These are phyloP conservation scores for Neodontobutis hainanensis DNA, from an alignment of 2,113 vertebrate genomes.

Conservation along the genomic window DNA sequence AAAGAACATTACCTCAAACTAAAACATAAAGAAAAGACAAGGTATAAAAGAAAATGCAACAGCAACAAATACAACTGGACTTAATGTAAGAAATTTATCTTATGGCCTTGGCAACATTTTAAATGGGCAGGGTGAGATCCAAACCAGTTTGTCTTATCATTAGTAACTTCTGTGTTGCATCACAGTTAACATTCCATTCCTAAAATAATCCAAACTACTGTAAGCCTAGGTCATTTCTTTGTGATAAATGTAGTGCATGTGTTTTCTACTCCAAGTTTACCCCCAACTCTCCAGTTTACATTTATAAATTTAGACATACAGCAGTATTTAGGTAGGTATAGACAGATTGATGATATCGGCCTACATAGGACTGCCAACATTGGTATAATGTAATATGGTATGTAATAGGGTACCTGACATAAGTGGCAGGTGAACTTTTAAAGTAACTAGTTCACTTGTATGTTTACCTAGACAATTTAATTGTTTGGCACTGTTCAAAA, in stretches of 20 bases:
- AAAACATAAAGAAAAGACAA: neutral
- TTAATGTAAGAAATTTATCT: no score
- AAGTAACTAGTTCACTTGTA: no score
- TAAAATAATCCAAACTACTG: conserved; percentile 27
- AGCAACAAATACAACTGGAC: neutral
- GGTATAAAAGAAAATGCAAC: neutral
- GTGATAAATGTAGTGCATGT: neutral
- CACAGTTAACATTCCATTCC: conserved; percentile 59
- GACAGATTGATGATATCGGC: no score
- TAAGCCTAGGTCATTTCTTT: conserved; percentile 24
- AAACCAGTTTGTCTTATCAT: conserved; percentile 23
- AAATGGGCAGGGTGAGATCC: conserved; percentile 7
- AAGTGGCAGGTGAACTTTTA: no score
- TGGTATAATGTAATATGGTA: no score
- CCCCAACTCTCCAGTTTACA: neutral
- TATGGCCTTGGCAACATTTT: no score
- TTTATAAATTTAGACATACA: neutral
- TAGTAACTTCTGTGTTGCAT: conserved; percentile 25
- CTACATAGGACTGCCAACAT: no score
- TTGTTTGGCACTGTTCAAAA: no score
- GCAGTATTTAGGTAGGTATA: neutral
- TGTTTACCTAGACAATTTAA: no score
- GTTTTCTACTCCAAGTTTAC: neutral
- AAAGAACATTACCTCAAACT: neutral
- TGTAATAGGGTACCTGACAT: no score